Evolutionary conservation across 2,888 invertebrate genomes (phyloP).

Genomic region (Lobophora halterata): DNA sequence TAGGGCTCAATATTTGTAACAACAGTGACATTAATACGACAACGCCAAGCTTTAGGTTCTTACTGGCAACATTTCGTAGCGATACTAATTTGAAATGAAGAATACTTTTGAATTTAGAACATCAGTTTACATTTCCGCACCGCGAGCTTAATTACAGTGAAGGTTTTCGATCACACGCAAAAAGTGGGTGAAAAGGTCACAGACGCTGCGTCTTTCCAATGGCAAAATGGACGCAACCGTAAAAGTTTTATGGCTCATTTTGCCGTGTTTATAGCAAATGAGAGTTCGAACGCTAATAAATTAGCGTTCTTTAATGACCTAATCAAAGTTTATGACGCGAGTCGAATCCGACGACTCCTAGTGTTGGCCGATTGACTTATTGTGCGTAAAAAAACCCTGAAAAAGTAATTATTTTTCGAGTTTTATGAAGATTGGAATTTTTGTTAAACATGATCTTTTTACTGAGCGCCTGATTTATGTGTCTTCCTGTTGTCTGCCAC

Average conservation of each 20-base stretch:
- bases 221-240: slow-evolving; percentile 43
- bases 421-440: slow-evolving; percentile 79
- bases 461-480: slow-evolving; percentile 68
- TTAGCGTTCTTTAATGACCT: slow-evolving; percentile 79
- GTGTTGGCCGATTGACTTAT: slow-evolving; percentile 78
- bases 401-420: slow-evolving; percentile 69
- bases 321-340: slow-evolving; percentile 81
- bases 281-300: slow-evolving; percentile 75
- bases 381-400: slow-evolving; percentile 48
- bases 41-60: neutral
- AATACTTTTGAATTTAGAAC: slow-evolving; percentile 30
- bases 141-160: slow-evolving; percentile 56
- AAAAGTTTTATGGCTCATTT: slow-evolving; percentile 56
- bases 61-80: too few species aligned
- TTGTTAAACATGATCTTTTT: slow-evolving; percentile 66
- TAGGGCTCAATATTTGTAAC: slow-evolving; percentile 2
- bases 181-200: slow-evolving; percentile 51
- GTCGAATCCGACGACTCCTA: slow-evolving; percentile 78
- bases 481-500: slow-evolving; percentile 50
- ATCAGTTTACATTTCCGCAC: slow-evolving; percentile 42
- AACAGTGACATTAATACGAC: slow-evolving; percentile 20
- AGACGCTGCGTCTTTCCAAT: slow-evolving; percentile 40
- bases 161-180: slow-evolving; percentile 68
- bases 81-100: slow-evolving; percentile 17
- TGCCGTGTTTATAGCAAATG: slow-evolving; percentile 63